phyloP scores from a whole-genome alignment of 2,888 invertebrate genomes.

The Lottia scabra region DNA sequence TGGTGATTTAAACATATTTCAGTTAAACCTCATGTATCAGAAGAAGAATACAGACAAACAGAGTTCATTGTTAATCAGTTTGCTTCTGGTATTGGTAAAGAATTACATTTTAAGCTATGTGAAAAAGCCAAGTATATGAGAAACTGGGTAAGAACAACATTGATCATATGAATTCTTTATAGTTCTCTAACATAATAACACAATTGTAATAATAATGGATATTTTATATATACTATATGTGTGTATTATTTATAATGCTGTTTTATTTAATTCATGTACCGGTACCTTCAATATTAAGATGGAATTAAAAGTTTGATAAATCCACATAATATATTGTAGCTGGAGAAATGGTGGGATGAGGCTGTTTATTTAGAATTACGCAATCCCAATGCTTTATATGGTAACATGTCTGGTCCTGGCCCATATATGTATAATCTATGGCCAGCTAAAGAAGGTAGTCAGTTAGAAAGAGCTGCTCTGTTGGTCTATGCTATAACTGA shows the following conservation, averaged over 20 bases:
- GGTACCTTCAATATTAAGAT: no score
- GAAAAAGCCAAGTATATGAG: slow-evolving; percentile 69
- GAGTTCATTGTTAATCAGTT: slow-evolving; percentile 71
- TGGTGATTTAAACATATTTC: slow-evolving; percentile 7
- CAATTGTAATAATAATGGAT: no score
- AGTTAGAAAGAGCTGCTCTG: slow-evolving; percentile 64
- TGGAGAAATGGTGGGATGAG: slow-evolving; percentile 75
- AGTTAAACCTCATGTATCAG: slow-evolving; percentile 70
- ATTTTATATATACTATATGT: neutral
- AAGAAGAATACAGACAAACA: slow-evolving; percentile 70
- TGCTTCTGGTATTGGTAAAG: slow-evolving; percentile 71
- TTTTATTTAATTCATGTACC: no score
- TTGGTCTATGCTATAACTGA: slow-evolving; percentile 66
- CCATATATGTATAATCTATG: slow-evolving; percentile 57
- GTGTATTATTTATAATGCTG: no score
- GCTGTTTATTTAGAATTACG: slow-evolving; percentile 73
- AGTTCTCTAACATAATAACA: no score
- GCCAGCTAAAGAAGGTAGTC: slow-evolving; percentile 54
- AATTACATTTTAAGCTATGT: slow-evolving; percentile 71
- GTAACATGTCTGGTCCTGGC: slow-evolving; percentile 71
- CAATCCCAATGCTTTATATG: slow-evolving; percentile 72
- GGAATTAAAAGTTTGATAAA: slow-evolving; percentile 6
- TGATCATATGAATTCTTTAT: no score
- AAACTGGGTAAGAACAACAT: slow-evolving; percentile 73
- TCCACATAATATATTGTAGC: slow-evolving; percentile 43